These are phyloP conservation scores for Cyclophora albipunctata DNA, from an alignment of 2,888 invertebrate genomes.

Conservation along the genomic window DNA sequence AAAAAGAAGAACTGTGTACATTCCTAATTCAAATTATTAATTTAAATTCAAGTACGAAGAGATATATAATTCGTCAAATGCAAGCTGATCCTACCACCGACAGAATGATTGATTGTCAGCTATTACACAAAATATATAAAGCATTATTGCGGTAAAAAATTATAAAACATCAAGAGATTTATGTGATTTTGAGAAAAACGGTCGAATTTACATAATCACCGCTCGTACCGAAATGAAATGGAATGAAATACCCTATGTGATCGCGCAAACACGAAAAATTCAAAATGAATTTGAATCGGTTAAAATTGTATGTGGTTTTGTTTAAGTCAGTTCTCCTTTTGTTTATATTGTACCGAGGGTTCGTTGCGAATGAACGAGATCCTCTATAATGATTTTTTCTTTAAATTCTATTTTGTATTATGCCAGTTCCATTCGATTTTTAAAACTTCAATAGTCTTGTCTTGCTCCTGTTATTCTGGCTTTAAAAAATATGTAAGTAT, in stretches of 20 bases:
- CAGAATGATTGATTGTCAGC: conserved; percentile 52
- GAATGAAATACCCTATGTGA: conserved; percentile 44
- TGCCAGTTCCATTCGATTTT: too few relatives aligned
- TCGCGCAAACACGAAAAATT: conserved; percentile 43
- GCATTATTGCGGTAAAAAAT: conserved; percentile 45
- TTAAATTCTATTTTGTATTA: too few relatives aligned
- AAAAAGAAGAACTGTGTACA: too few relatives aligned
- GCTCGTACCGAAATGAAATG: conserved; percentile 41
- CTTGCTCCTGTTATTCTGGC: too few relatives aligned
- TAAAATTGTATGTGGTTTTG: neutral
- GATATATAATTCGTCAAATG: conserved; percentile 2
- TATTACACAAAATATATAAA: conserved; percentile 50
- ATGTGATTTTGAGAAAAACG: conserved; percentile 52
- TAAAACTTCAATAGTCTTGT: too few relatives aligned
- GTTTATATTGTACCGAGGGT: neutral
- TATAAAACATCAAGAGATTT: conserved; percentile 67
- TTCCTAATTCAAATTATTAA: too few relatives aligned
- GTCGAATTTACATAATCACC: conserved; percentile 63
- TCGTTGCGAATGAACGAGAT: neutral
- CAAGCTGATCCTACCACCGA: conserved; percentile 34
- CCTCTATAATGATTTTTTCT: too few relatives aligned
- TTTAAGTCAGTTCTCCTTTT: too few relatives aligned
- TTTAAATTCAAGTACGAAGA: too few relatives aligned
- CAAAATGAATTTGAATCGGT: conserved; percentile 19
- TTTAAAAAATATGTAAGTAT: too few relatives aligned